Evolutionary conservation across 2,113 vertebrate genomes (phyloP).

Genomic region (Illadopsis cleaveri): DNA sequence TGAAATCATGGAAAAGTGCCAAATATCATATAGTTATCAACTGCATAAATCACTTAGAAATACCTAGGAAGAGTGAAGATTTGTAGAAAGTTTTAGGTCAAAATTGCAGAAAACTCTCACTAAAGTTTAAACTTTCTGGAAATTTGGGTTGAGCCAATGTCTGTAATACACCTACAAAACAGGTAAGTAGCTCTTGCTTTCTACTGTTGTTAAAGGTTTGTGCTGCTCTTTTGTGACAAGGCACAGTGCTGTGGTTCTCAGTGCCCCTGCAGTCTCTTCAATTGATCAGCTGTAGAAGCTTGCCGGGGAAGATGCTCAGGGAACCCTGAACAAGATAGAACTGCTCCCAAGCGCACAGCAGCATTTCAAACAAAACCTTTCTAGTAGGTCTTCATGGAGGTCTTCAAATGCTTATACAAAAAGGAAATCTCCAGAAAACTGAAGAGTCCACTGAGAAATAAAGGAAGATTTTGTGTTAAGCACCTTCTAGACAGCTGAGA

Average conservation of each 20-base stretch:
- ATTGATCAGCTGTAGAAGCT: not conserved
- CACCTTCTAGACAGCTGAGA: not conserved
- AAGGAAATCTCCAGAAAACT: constrained; percentile 5
- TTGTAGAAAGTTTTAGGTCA: constrained; percentile 15
- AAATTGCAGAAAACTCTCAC: not conserved
- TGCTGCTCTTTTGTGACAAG: constrained; percentile 8
- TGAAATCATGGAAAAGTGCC: not conserved
- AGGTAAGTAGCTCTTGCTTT: not conserved
- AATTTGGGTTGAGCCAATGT: not conserved
- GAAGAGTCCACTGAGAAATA: constrained; percentile 4
- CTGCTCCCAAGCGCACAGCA: not conserved
- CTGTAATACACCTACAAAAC: not conserved
- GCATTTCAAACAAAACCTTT: not conserved
- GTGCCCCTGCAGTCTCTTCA: not conserved
- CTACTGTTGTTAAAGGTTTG: not conserved
- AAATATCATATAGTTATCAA: not conserved
- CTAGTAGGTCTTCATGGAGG: not conserved
- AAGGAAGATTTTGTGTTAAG: not conserved
- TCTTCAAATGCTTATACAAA: not conserved
- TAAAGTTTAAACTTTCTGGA: constrained; percentile 28
- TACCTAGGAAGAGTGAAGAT: not conserved
- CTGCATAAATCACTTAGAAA: not conserved
- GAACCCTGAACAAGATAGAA: not conserved
- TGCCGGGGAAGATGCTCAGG: not conserved
- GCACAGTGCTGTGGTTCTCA: not conserved